Base-by-base conservation (phyloP, 2,113 vertebrate genomes). In the Rhinichthys klamathensis region DNA sequence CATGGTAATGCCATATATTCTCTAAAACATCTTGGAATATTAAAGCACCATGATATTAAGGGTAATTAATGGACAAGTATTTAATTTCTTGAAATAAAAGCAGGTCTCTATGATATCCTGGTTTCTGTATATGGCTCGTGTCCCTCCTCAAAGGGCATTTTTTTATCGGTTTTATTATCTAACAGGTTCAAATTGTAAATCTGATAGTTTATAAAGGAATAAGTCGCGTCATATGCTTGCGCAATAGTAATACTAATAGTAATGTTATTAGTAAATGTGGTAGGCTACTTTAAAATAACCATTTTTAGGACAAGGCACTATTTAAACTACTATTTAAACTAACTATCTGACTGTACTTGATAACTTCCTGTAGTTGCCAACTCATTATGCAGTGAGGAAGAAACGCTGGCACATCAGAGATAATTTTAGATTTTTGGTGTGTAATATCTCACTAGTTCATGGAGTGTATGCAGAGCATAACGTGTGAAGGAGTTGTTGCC, bases 351-450 rank as follows among this genome's bases (percentile, higher is more conserved):
- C 35, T 72, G 69, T 3, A 75, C 23, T 51, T 46, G 13, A 75
- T 51, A 4, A 75, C 72, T 75, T 75, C 72, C 72, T 75, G 72
- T 18, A 16, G 44, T 6, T 46, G 44, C 72, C 72, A 51, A 12
- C 16, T 75, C n/a, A 75, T 49, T 75, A 49, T 75, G 44, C 72
- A 75, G 72, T 27, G 44, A 75, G 44, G 44, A 75, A 75, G 41
- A 75, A 51, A 49, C 27, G 25, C 44, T 72, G 44, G 72, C 72
- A 49, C 25, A 25, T 27, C 44, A 30, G n/a, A 49, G 44, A 75
- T 75, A 9, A 75, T 75, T 75, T 51, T 49, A 51, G 72, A 6
- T 25, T 51, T 49, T 75, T 75, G 23, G 23, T 41, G 9, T 6
- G 72, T 11, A 27, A 75, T 49, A 27, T 49, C n/a, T 18, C 72